These are phyloP conservation scores for Antigone vipio DNA, from an alignment of 2,113 vertebrate genomes.

Conservation along the genomic window DNA sequence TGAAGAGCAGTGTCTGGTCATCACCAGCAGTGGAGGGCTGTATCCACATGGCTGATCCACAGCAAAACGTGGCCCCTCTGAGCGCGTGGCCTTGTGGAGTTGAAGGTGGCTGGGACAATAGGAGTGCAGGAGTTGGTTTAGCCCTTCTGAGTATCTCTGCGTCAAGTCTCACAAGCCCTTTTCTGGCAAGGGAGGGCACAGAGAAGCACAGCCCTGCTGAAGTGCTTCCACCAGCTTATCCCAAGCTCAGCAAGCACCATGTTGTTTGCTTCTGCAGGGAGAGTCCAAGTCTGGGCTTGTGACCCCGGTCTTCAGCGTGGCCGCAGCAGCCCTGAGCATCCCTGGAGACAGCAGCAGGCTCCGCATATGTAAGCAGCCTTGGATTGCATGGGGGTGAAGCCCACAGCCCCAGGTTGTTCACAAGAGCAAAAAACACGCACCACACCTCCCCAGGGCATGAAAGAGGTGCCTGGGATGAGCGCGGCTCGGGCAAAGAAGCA, in stretches of 20 bases:
- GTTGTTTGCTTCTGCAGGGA: not conserved
- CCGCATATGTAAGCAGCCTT: fast-evolving
- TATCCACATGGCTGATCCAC: not conserved
- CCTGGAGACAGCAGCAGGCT: not conserved
- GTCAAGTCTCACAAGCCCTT: not conserved
- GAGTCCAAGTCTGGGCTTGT: not conserved
- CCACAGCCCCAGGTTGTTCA: fast-evolving
- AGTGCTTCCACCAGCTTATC: not conserved
- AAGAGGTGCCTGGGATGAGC: not conserved
- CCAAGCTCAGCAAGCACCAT: not conserved
- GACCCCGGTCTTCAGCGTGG: not conserved
- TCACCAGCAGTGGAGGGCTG: not conserved
- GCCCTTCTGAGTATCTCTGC: not conserved
- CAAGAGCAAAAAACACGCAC: not conserved
- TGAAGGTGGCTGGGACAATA: not conserved
- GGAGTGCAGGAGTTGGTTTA: not conserved
- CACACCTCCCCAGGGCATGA: fast-evolving
- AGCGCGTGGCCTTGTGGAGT: fast-evolving
- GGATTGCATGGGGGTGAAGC: not conserved
- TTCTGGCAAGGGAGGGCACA: not conserved
- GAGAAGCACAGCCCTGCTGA: not conserved
- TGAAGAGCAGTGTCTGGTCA: not conserved
- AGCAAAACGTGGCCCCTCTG: not conserved
- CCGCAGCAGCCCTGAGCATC: not conserved
- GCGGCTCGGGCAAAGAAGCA: fast-evolving